Evolutionary conservation across 53 echinoderm and acorn worm genomes (phyloP), one percentile per base, ranked within the genome.

Genomic region (Echinarachnius parma): DNA sequence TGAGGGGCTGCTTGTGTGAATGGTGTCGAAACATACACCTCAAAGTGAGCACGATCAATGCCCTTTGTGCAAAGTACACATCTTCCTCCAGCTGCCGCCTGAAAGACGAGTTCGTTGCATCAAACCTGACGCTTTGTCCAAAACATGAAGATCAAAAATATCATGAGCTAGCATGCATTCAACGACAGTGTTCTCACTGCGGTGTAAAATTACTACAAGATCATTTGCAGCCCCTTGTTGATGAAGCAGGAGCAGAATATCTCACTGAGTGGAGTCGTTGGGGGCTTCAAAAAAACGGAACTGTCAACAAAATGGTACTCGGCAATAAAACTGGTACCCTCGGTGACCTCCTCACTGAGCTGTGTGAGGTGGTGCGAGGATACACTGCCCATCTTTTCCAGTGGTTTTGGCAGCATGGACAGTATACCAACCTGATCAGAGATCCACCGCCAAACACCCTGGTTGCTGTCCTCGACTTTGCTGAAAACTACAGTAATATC

Each of bases 1-100:
- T 59, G 33, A 59, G 60, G 31, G 60, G 60, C 21, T 59, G 60
- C 33, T 23, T 59, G 21, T 59, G 60, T 59, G 60, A 59, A 31
- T 20, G 21, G 25, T 59, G 31, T 23, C 31, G 31, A 59, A 59
- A 31, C 25, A 59, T 31, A 30, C 21, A 28, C 21, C 31, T 59
- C 60, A 59, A 59, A 59, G 31, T 30, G 25, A 23, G 15, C n/a
- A n/a, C 5, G 33, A 59, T 31, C 60, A 59, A 59, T 59, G 60
- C 31, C 5, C 31, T 59, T 30, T 59, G 59, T 30, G 59, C 24
- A 28, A 31, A 59, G 24, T 59, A 28, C 24, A 22, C 21, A 59
- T n/a, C n/a, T n/a, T 59, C 59, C 31, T 31, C 59, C 20, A 7
- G 29, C 59, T 59, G 59, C 59, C 59, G 31, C 59, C 7, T 59